Conservation (phyloP, 2,888 invertebrate species). For the Microplitis deprimator region DNA sequence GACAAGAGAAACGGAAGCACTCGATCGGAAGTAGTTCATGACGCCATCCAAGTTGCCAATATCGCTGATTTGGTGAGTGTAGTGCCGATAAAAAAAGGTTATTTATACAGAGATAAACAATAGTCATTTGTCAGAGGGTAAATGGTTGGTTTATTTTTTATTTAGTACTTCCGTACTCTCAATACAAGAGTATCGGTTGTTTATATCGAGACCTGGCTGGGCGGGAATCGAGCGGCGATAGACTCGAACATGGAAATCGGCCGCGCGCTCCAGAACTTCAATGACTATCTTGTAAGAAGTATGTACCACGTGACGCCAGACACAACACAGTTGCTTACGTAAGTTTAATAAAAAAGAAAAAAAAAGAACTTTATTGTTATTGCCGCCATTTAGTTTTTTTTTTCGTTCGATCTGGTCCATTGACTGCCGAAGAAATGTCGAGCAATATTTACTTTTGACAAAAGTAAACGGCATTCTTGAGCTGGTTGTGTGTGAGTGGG, state of each 20-base stretch:
- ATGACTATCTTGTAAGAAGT: conserved; percentile 90
- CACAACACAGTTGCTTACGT: conserved; percentile 93
- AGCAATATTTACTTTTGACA: conserved; percentile 10
- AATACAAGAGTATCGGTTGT: conserved; percentile 96
- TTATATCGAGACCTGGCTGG: conserved; percentile 97
- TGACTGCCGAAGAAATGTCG: not conserved
- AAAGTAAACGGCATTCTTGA: conserved; percentile 17
- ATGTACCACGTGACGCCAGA: conserved; percentile 91
- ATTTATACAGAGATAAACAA: not conserved
- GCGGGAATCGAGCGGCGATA: conserved; percentile 87
- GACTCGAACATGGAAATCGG: conserved; percentile 90
- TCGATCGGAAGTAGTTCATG: conserved; percentile 90
- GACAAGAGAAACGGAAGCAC: conserved; percentile 92
- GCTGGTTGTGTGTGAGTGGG: conserved; percentile 17
- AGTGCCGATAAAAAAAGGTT: not conserved
- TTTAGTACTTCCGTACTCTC: conserved; percentile 92
- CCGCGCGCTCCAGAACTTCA: conserved; percentile 90
- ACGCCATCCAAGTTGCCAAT: conserved; percentile 97
- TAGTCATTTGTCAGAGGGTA: not conserved
- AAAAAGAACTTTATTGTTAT: conserved; percentile 3
- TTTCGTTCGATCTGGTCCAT: not conserved
- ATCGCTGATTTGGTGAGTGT: conserved; percentile 94
- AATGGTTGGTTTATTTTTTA: conserved; percentile 41
- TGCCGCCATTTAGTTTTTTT: not conserved
- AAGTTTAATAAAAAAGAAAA: conserved; percentile 70